A percentile compares a stretch with the other conserved stretches of the same genome.
Conservation (phyloP, 2,113 vertebrate genomes). For the Pelmatolapia mariae region DNA sequence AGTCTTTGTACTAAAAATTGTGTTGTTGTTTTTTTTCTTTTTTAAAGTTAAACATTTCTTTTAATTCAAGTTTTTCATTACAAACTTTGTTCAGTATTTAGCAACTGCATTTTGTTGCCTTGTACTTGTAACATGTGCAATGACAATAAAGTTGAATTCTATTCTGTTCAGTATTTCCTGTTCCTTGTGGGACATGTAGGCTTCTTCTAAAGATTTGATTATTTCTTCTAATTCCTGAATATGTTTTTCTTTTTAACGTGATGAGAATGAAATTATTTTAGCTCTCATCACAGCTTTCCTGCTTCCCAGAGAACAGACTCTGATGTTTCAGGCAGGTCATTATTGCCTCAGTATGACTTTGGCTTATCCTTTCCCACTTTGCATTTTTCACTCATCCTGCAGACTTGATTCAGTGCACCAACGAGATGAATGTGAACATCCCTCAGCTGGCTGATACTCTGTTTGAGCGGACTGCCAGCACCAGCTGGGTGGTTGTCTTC, state of each 20-base stretch:
- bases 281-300: not conserved
- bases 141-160: not conserved
- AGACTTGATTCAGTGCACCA: conserved; percentile 98
- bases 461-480: conserved; percentile 94
- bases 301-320: not conserved
- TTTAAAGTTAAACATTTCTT: not conserved
- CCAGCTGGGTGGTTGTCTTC: conserved; percentile 98
- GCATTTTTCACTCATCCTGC: not conserved
- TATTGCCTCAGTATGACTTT: not conserved
- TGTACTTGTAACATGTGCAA: not conserved
- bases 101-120: not conserved
- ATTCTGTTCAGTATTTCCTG: not conserved
- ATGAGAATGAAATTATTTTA: not conserved
- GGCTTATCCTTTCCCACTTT: not conserved
- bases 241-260: not conserved
- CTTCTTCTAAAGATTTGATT: not conserved
- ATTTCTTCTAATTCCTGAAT: not conserved
- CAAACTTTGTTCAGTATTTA: fast-evolving
- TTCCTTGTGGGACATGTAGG: not conserved
- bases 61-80: not conserved
- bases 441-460: conserved; percentile 96
- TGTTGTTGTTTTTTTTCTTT: fast-evolving
- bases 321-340: not conserved
- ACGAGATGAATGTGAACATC: conserved; percentile 98
- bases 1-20: not conserved